Evolutionary conservation across 2,888 invertebrate genomes (phyloP).

Genomic region (Perizoma flavofasciatum): DNA sequence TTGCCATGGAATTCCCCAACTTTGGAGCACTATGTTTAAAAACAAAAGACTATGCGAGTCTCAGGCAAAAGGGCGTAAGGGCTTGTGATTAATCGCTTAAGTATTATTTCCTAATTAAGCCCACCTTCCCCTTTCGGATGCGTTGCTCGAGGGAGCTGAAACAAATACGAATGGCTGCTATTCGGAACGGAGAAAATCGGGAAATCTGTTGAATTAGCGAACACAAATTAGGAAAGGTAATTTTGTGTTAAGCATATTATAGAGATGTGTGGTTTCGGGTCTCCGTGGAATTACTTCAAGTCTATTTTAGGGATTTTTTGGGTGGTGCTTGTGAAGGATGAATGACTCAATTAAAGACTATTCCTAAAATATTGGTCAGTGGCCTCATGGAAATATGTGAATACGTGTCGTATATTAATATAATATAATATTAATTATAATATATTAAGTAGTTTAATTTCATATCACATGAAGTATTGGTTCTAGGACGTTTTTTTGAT

Average conservation of each 20-base stretch:
- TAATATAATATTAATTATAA: too few relatives aligned
- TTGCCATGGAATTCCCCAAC: slow-evolving; percentile 7
- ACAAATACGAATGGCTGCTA: slow-evolving; percentile 65
- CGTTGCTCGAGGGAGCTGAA: slow-evolving; percentile 66
- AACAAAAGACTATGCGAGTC: slow-evolving; percentile 53
- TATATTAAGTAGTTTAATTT: too few relatives aligned
- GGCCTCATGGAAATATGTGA: neutral
- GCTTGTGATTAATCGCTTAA: slow-evolving; percentile 80
- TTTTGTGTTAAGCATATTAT: slow-evolving; percentile 35
- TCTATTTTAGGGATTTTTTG: neutral
- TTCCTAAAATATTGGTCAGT: too few relatives aligned
- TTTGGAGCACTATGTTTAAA: slow-evolving; percentile 36
- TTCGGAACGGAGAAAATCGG: slow-evolving; percentile 62
- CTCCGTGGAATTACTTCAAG: slow-evolving; percentile 15
- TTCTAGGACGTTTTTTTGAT: too few relatives aligned
- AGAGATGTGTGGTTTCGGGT: slow-evolving; percentile 25
- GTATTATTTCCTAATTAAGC: slow-evolving; percentile 83
- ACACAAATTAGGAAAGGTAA: slow-evolving; percentile 61
- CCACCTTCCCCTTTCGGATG: slow-evolving; percentile 70
- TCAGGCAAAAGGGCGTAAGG: slow-evolving; percentile 47
- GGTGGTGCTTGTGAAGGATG: too few relatives aligned
- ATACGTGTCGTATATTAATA: neutral
- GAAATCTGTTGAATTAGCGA: slow-evolving; percentile 71
- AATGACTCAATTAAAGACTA: too few relatives aligned
- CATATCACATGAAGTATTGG: neutral